A percentile compares a stretch with the other conserved stretches of the same genome.
These are phyloP conservation scores for Drosophila monieri DNA, from an alignment of 2,888 invertebrate species.

Conservation along the genomic window DNA sequence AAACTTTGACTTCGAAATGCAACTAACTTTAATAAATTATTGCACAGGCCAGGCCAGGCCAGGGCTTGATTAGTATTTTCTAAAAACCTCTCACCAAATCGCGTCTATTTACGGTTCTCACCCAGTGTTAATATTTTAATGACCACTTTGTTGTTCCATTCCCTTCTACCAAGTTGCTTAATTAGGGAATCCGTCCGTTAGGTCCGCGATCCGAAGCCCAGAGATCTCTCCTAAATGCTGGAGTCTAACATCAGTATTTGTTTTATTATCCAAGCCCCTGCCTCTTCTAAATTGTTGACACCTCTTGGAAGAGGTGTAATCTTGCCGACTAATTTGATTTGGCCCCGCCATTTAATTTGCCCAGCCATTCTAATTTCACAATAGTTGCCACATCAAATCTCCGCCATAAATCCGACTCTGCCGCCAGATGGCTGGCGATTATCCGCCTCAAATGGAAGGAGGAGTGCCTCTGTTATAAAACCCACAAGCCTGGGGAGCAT, in stretches of 20 bases:
- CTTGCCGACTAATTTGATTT: slow-evolving; percentile 26
- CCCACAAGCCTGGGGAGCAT: slow-evolving; percentile 47
- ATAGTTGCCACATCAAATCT: slow-evolving; percentile 27
- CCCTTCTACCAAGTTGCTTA: slow-evolving; percentile 9
- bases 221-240: background rate
- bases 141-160: slow-evolving; percentile 9
- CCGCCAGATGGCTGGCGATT: slow-evolving; percentile 46
- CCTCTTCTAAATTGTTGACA: slow-evolving; percentile 2
- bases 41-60: background rate
- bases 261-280: slow-evolving; percentile 8
- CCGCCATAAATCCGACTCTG: slow-evolving; percentile 24
- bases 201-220: slow-evolving; percentile 3
- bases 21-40: slow-evolving; percentile 12
- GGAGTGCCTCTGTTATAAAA: slow-evolving; percentile 66
- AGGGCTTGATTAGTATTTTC: slow-evolving; percentile 7
- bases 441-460: slow-evolving; percentile 25
- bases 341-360: slow-evolving; percentile 25
- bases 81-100: background rate
- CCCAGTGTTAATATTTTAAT: slow-evolving; percentile 22
- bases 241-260: slow-evolving; percentile 27
- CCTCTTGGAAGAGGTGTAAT: slow-evolving; percentile 21
- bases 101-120: slow-evolving; percentile 21
- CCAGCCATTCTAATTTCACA: slow-evolving; percentile 42
- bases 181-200: slow-evolving; percentile 34
- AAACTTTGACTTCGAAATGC: slow-evolving; percentile 6